Evolutionary conservation across 2,888 invertebrate species (phyloP).

Genomic region (Panzeria rudis): DNA sequence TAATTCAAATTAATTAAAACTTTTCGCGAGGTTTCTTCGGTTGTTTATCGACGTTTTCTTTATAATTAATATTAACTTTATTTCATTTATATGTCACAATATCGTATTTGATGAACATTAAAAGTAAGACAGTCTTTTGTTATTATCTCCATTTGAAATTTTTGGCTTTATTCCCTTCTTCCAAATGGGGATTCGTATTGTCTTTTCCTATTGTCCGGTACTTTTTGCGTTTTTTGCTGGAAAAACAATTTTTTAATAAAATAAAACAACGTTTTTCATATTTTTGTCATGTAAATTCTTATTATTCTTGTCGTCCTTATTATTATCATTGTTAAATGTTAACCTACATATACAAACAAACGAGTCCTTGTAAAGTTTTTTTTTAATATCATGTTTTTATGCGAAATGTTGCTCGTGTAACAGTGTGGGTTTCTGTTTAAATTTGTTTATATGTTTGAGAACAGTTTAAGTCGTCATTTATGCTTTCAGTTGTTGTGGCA

Average conservation of each 20-base stretch:
- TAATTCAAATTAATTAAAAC: too few relatives aligned
- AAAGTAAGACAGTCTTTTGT: too few relatives aligned
- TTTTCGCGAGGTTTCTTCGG: too few relatives aligned
- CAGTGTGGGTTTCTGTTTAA: neutral
- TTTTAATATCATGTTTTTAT: constrained; percentile 14
- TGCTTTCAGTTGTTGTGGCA: constrained; percentile 40
- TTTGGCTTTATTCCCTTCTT: too few relatives aligned
- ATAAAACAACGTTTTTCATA: constrained; percentile 12
- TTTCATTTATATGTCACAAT: too few relatives aligned
- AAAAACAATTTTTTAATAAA: neutral
- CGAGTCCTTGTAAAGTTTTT: constrained; percentile 34
- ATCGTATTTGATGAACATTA: too few relatives aligned
- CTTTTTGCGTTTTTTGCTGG: neutral
- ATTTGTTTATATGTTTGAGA: neutral
- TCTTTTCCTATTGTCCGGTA: neutral
- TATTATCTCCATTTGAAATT: too few relatives aligned
- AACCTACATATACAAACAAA: constrained; percentile 59
- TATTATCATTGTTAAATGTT: constrained; percentile 56
- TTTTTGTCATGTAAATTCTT: constrained; percentile 57
- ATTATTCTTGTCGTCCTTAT: constrained; percentile 26
- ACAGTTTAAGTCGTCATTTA: constrained; percentile 17
- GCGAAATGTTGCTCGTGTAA: neutral
- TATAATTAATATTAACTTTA: too few relatives aligned
- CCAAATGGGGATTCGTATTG: too few relatives aligned
- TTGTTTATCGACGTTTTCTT: too few relatives aligned